Evolutionary conservation across 2,113 vertebrate species (phyloP).

Genomic region (Connochaetes taurinus): DNA sequence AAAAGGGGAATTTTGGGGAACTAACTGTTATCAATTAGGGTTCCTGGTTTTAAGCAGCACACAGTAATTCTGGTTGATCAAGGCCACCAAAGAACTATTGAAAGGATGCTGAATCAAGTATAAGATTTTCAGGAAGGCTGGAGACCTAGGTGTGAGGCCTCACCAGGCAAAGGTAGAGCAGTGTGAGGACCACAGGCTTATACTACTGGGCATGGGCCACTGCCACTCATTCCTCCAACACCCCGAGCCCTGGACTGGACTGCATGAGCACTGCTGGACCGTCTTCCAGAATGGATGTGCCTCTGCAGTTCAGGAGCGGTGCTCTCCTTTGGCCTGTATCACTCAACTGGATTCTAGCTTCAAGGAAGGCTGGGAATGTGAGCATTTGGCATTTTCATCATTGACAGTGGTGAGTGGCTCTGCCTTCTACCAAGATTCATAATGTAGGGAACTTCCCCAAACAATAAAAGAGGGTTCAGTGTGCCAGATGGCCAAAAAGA

Average conservation of each 20-base stretch:
- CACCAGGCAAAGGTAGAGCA: background rate
- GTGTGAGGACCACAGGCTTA: background rate
- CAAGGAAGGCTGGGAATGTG: background rate
- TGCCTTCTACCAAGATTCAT: background rate
- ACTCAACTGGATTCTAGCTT: background rate
- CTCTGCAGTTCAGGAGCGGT: background rate
- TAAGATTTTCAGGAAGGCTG: background rate
- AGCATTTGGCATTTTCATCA: background rate
- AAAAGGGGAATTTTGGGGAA: background rate
- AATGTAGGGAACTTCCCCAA: background rate
- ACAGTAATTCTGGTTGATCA: background rate
- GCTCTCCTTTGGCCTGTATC: background rate
- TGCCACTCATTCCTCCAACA: background rate
- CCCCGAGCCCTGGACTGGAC: background rate
- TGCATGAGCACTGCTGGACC: rapidly evolving
- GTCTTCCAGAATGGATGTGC: no score
- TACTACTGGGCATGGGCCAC: rapidly evolving
- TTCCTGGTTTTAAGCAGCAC: background rate
- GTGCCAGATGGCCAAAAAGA: background rate
- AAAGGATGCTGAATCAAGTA: background rate
- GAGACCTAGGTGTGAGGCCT: background rate
- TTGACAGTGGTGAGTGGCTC: background rate
- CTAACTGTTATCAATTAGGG: background rate
- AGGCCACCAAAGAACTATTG: background rate
- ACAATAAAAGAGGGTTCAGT: background rate